Evolutionary conservation across 2,797 vertebrate species (phyloP).

Genomic region (Amazona ochrocephala): DNA sequence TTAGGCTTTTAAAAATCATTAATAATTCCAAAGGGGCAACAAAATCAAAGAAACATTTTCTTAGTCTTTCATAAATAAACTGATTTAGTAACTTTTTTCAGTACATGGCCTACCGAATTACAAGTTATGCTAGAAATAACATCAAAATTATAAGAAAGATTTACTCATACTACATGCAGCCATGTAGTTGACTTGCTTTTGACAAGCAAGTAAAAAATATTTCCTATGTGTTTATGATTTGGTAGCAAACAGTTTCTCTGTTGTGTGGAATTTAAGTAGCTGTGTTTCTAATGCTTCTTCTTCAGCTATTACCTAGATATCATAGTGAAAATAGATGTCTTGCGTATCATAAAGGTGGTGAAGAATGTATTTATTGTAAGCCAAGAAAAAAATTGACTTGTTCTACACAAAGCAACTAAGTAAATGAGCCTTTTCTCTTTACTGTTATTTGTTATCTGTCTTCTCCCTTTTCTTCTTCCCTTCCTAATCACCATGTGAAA

Average conservation of each 20-base stretch:
- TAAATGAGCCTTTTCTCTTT: conserved; percentile 41
- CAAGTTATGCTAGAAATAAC: background rate
- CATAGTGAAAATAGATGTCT: conserved; percentile 10
- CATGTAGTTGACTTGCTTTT: background rate
- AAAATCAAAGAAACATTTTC: background rate
- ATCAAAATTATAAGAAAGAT: conserved; percentile 15
- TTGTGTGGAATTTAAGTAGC: conserved; percentile 48
- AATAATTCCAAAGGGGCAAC: background rate
- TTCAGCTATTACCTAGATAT: conserved; percentile 53
- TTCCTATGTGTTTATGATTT: conserved; percentile 33
- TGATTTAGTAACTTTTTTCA: background rate
- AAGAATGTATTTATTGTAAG: conserved; percentile 28
- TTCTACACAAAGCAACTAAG: conserved; percentile 14
- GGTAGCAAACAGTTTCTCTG: conserved; percentile 46
- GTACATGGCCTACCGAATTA: background rate
- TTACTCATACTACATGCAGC: background rate
- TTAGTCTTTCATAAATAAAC: background rate
- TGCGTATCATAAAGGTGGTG: background rate
- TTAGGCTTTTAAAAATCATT: background rate
- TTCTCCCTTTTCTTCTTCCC: background rate
- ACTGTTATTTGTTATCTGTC: background rate
- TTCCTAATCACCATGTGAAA: background rate
- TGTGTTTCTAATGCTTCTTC: conserved; percentile 25
- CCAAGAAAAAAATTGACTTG: conserved; percentile 54
- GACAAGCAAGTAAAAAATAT: conserved; percentile 22